phyloP scores from a whole-genome alignment of 2,113 vertebrate genomes.

The Melanotaenia duboulayi region DNA sequence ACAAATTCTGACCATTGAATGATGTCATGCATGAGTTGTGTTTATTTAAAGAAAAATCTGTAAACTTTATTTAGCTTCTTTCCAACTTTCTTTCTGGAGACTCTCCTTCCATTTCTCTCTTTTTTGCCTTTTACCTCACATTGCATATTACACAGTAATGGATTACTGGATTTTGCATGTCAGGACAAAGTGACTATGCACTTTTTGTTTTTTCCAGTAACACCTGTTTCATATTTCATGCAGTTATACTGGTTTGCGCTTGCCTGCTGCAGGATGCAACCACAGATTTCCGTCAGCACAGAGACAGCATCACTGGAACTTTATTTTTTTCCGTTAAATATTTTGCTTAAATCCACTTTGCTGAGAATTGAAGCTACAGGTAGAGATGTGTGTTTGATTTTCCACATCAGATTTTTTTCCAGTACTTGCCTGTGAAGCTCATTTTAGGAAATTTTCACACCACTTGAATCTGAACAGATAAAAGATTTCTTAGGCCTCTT shows the following conservation, averaged over 20 bases:
- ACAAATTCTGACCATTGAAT: too few species aligned
- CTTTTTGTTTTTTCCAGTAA: slow-evolving; percentile 19
- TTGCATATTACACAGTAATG: not conserved
- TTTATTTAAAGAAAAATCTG: too few species aligned
- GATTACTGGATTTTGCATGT: not conserved
- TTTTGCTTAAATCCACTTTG: slow-evolving; percentile 10
- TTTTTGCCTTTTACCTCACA: not conserved
- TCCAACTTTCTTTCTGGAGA: too few species aligned
- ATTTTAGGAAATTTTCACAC: not conserved
- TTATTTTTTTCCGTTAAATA: slow-evolving; percentile 22
- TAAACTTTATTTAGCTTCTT: too few species aligned
- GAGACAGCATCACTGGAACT: slow-evolving; percentile 47
- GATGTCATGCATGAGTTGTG: too few species aligned
- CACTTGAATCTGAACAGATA: not conserved
- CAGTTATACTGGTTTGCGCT: slow-evolving; percentile 20
- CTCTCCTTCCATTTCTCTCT: not conserved
- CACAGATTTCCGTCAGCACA: slow-evolving; percentile 38
- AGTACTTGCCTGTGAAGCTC: not conserved
- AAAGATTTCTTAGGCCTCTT: not conserved
- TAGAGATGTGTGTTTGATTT: slow-evolving; percentile 30
- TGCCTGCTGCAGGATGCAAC: slow-evolving; percentile 27
- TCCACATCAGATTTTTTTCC: slow-evolving; percentile 31
- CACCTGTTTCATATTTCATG: slow-evolving; percentile 46
- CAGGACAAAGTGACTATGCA: slow-evolving; percentile 19
- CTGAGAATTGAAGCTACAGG: slow-evolving; percentile 6